Percentiles rank a stretch among this genome's conserved stretches.
Conservation (phyloP, 2,797 vertebrate species). For the Anguilla megastoma region DNA sequence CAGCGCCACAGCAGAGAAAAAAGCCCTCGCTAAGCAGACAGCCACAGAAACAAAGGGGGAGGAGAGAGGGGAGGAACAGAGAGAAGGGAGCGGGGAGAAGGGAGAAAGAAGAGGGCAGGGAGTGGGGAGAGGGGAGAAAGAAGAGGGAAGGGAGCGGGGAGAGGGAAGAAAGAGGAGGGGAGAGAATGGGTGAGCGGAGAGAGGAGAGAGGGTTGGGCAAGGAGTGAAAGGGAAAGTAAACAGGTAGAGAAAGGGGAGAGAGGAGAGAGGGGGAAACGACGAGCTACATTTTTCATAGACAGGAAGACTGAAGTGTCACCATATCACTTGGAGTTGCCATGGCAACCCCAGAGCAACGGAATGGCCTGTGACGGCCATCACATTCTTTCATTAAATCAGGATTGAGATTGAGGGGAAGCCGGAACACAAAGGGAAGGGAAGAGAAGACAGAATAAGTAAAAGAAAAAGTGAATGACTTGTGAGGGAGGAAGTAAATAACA, state of each 20-base stretch:
- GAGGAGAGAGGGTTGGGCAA: neutral
- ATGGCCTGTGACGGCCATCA: slow-evolving; percentile 56
- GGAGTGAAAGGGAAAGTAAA: too few relatives aligned
- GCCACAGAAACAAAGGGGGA: neutral
- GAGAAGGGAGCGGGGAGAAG: neutral
- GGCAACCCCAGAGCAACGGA: slow-evolving; percentile 53
- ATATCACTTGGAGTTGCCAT: slow-evolving; percentile 59
- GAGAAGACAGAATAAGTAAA: neutral
- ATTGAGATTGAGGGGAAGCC: neutral
- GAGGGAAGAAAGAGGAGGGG: neutral
- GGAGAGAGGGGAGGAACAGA: neutral
- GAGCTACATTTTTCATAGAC: slow-evolving; percentile 50
- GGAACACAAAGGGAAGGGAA: neutral
- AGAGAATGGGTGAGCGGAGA: too few relatives aligned
- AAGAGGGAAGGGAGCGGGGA: neutral
- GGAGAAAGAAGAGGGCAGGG: neutral
- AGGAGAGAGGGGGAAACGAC: neutral
- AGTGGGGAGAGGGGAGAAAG: neutral
- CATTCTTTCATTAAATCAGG: slow-evolving; percentile 56
- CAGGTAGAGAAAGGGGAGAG: slow-evolving; percentile 29
- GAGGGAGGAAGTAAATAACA: neutral
- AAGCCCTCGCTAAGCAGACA: neutral
- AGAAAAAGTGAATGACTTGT: neutral
- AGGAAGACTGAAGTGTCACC: slow-evolving; percentile 16
- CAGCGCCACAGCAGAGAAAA: neutral